Base-by-base conservation (phyloP, 2,797 vertebrate species). In the Sebastes alutus region DNA sequence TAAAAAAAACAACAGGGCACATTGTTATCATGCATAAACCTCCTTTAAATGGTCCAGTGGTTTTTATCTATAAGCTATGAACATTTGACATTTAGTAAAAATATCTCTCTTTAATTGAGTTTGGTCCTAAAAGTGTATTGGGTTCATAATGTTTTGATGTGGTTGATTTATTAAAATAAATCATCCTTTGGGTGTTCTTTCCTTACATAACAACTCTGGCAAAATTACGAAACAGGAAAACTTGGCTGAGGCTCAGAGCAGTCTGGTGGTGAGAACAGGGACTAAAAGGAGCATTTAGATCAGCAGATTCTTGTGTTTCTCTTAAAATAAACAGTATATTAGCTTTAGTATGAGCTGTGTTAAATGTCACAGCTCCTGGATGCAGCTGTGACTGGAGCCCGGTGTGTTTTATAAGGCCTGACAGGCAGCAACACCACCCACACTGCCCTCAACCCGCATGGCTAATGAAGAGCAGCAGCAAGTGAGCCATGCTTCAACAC, bases 171-270 rank as follows among this genome's bases (percentile, higher is more conserved):
- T 52, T 27, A 18, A 22, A 23, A 63, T 4, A 16, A 82, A 77
- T n/a, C 4, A 18, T 42, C 25, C 4, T 65, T 32, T 63, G 35
- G 12, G 10, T 55, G 2, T 49, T 7, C 25, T 61, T 23, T 63
- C 2, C 72, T 92, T 90, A 85, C 73, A 87, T 88, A 91, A 91
- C 46, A 72, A 83, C 63, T 89, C 54, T 59, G 68, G 54, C 22
- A 75, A 67, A 78, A 80, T 94, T 93, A 93, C 61, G 85, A 92
- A 92, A 93, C 87, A 77, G 68, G 38, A 71, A 72, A 91, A 88
- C 85, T 84, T 89, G 84, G 87, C 85, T 58, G 70, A 27, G 56
- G 56, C 54, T 86, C 72, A 32, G 32, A 42, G 23, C 54, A 33
- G 42, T 61, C 16, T 38, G 3, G 29, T 5, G 6, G 13, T 4